Base-by-base conservation (phyloP, 2,888 invertebrate species). In the Drosophila borborema region DNA sequence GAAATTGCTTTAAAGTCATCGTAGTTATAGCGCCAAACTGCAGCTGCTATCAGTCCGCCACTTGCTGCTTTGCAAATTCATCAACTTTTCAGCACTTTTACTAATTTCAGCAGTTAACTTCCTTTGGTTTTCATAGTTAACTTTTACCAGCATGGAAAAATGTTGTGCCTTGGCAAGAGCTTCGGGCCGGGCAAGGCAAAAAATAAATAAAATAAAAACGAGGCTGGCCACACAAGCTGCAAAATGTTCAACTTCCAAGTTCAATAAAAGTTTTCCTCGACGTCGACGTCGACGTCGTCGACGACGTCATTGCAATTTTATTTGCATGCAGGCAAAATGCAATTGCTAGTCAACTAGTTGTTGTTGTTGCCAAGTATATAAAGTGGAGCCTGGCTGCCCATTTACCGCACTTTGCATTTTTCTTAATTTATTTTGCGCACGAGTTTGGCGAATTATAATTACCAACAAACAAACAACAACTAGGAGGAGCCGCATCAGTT, bases 71-170 rank as follows among this genome's bases (percentile, higher is more conserved):
- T 78, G 77, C 69, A 89, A 88, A 91, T 91, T 82, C 82, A 89
- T 86, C 91, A 91, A 90, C 91, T 89, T 88, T 91, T 90, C 80
- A 71, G 82, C 90, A 91, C 85, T 91, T 91, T 91, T 91, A 90
- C 91, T 91, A 91, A 91, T 91, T 92, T 91, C 83, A 86, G 88
- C 86, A 88, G 91, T 92, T 91, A 91, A 92, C 91, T 92, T 92
- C 91, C 91, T 91, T 91, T 90, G 91, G 92, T 91, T 91, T 92
- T 90, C 81, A 81, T 82, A 91, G 91, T 92, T 91, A 92, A 91
- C 90, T 91, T 91, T 90, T 81, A 79, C 87, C 84, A 90, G 82
- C 89, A 90, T 88, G 86, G 89, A 88, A 86, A 85, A 90, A 88
- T 86, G 77, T 82, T 89, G 69, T 88, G 86, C 88, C 90, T 86